Evolutionary conservation across 2,113 vertebrate genomes (phyloP), one percentile per base, ranked within the genome.

Genomic region (Gymnarchus niloticus): DNA sequence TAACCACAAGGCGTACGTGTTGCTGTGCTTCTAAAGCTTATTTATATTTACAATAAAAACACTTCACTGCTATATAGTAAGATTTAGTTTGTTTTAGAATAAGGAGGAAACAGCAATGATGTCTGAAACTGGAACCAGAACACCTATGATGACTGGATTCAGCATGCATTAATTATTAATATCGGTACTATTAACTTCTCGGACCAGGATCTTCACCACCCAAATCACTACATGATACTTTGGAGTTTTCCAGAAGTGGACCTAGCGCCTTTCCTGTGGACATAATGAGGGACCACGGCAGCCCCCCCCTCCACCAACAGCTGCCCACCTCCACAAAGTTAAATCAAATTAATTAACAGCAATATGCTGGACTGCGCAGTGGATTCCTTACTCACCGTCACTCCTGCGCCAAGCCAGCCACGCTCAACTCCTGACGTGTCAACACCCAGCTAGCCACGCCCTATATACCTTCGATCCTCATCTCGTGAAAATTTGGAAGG

Each of bases 281-380:
- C 76, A 78, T 78, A 78, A 78, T 78, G 76, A n/a, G 44, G 76
- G 41, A 78, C 37, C 44, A 23, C 46, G 76, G 44, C 0, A 48
- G 7, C 44, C 23, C 8, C 41, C 73, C 2, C 2, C 10, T n/a
- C 57, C 25, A 10, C 7, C 3, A 69, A 48, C 44, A 78, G 44
- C 37, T 48, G 17, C 7, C 76, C 44, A 78, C 44, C 76, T 10
- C 7, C 44, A n/a, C 41, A 78, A n/a, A 78, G 46, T 78, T 78
- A 78, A 44, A 78, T 78, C 44, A 6, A 78, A 78, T 77, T 78
- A 78, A 78, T 77, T 78, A 78, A 78, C 44, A 48, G 76, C 76
- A 19, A 73, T 37, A 73, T 73, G 65, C 65, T 73, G 28, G 41
- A 41, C 19, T 41, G 76, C 21, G 76, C 44, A 44, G 9, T 48